A percentile compares a stretch with the other conserved stretches of the same genome.
Evolutionary conservation across 2,888 invertebrate species (phyloP).

Genomic region (Dicyrtomina minuta): DNA sequence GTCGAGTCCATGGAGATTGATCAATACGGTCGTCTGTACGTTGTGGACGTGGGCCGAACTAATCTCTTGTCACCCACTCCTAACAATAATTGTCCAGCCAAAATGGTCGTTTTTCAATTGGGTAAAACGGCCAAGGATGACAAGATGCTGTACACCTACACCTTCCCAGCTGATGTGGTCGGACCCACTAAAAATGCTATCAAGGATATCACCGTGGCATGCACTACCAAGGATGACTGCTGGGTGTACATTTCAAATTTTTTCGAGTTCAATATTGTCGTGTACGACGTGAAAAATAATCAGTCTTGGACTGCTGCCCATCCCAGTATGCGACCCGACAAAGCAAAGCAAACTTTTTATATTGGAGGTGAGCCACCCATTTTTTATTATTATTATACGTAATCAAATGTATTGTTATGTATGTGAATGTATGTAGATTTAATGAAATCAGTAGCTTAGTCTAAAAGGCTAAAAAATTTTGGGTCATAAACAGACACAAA

Average conservation of each 20-base stretch:
- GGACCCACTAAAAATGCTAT: slow-evolving; percentile 18
- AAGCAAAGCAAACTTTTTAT: slow-evolving; percentile 1
- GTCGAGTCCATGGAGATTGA: slow-evolving; percentile 72
- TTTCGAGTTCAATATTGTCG: slow-evolving; percentile 63
- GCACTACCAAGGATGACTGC: slow-evolving; percentile 28
- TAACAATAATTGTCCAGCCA: slow-evolving; percentile 35
- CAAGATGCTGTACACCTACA: slow-evolving; percentile 26
- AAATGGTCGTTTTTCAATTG: slow-evolving; percentile 37
- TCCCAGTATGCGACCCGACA: slow-evolving; percentile 34
- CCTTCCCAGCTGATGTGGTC: slow-evolving; percentile 39
- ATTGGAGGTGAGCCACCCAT: slow-evolving; percentile 31
- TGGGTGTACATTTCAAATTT: slow-evolving; percentile 38
- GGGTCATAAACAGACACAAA: neutral
- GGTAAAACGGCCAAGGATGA: slow-evolving; percentile 19
- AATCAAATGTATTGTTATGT: too few species aligned
- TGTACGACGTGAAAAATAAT: slow-evolving; percentile 17
- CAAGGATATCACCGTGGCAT: slow-evolving; percentile 39
- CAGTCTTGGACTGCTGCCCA: slow-evolving; percentile 34
- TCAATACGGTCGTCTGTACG: slow-evolving; percentile 66
- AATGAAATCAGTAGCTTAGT: too few species aligned
- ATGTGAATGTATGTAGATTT: too few species aligned
- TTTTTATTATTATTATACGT: too few species aligned
- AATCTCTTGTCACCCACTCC: slow-evolving; percentile 59
- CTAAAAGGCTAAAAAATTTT: neutral
- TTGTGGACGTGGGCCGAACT: slow-evolving; percentile 68